Percentiles rank a stretch among this genome's conserved stretches.
Conservation (phyloP, 2,113 vertebrate species). For the Corythornis vintsioides region DNA sequence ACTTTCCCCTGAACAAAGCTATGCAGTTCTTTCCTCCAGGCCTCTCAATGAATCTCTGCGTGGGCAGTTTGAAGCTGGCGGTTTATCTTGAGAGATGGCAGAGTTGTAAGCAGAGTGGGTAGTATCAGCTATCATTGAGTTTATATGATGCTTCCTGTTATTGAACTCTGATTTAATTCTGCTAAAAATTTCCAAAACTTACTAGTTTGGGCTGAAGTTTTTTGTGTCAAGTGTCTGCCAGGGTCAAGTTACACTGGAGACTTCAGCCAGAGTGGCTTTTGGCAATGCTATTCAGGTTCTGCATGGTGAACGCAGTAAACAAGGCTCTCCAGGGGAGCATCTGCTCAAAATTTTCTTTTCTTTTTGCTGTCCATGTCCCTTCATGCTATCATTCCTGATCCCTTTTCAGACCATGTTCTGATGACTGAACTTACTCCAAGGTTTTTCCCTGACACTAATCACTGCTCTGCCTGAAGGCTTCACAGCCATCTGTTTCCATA, state of each 20-base stretch:
- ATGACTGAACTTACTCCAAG: background rate
- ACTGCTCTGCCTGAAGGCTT: background rate
- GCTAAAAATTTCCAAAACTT: background rate
- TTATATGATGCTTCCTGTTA: conserved; percentile 40
- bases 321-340: background rate
- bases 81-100: conserved; percentile 30
- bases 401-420: background rate
- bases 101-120: conserved; percentile 51
- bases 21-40: background rate
- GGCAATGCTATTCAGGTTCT: background rate
- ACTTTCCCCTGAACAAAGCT: conserved; percentile 24
- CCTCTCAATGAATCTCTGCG: conserved; percentile 39
- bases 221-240: background rate
- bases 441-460: background rate
- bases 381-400: background rate
- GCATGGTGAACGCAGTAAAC: background rate
- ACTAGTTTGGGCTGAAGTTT: background rate
- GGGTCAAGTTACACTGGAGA: background rate
- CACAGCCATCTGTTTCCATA: background rate
- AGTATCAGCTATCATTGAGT: background rate
- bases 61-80: conserved; percentile 34
- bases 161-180: background rate
- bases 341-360: background rate
- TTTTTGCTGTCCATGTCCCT: background rate
- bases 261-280: background rate